These are phyloP conservation scores for Tetragonula carbonaria DNA, from an alignment of 2,888 invertebrate species.

Conservation along the genomic window DNA sequence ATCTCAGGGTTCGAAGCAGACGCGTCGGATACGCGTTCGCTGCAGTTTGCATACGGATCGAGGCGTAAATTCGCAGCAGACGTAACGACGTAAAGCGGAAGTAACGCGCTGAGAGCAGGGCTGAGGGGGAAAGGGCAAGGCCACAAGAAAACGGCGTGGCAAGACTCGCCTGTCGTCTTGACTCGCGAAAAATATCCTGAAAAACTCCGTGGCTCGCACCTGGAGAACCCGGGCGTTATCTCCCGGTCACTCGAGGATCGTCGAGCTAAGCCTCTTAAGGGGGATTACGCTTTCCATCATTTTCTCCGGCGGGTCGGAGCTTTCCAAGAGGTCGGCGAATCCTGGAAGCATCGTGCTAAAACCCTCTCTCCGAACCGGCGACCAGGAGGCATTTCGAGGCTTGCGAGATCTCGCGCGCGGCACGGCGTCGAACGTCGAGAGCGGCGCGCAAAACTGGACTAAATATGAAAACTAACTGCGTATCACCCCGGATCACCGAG, in stretches of 20 bases:
- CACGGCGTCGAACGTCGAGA: background rate
- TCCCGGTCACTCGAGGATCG: slow-evolving; percentile 68
- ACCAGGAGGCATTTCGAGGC: slow-evolving; percentile 19
- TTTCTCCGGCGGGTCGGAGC: slow-evolving; percentile 47
- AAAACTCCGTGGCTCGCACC: slow-evolving; percentile 53
- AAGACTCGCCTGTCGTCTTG: slow-evolving; percentile 11
- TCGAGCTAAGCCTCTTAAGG: slow-evolving; percentile 73
- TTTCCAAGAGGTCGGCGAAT: slow-evolving; percentile 46
- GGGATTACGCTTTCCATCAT: slow-evolving; percentile 74
- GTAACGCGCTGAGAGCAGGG: slow-evolving; percentile 2
- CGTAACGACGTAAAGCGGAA: slow-evolving; percentile 5
- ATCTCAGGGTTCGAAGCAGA: background rate
- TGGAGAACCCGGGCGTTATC: slow-evolving; percentile 65
- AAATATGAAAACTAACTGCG: slow-evolving; percentile 27
- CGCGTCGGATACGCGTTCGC: background rate
- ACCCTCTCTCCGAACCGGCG: background rate
- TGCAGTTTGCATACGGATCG: slow-evolving; percentile 18
- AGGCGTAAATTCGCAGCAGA: slow-evolving; percentile 3
- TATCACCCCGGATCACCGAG: background rate
- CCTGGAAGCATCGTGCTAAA: slow-evolving; percentile 22
- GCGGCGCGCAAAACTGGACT: background rate
- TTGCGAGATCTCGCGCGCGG: slow-evolving; percentile 4
- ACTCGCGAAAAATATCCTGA: slow-evolving; percentile 39
- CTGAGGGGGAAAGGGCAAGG: background rate
- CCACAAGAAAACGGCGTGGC: slow-evolving; percentile 21